Conservation (phyloP, 2,113 vertebrate genomes). For the Ophiodon elongatus region DNA sequence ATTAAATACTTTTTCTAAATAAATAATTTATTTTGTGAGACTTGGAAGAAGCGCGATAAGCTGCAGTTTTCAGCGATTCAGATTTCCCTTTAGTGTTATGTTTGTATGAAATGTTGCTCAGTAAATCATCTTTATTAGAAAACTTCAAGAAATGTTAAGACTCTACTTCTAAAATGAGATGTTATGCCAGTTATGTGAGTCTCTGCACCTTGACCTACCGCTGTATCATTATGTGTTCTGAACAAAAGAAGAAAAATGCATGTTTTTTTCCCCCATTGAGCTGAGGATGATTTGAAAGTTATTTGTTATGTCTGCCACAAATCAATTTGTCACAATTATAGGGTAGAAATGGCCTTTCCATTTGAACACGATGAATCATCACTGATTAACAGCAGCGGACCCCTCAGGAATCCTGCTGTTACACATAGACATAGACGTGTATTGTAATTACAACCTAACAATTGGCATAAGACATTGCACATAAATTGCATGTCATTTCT, state of each 20-base stretch:
- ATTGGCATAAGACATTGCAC: neutral
- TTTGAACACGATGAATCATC: slow-evolving; percentile 40
- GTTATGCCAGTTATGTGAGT: neutral
- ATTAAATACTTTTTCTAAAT: neutral
- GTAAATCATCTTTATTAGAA: neutral
- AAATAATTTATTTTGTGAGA: neutral
- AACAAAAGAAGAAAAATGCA: neutral
- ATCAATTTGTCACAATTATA: slow-evolving; percentile 21
- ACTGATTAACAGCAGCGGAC: slow-evolving; percentile 30
- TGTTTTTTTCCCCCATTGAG: neutral
- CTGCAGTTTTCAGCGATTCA: neutral
- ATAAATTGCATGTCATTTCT: neutral
- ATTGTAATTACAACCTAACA: too few species aligned
- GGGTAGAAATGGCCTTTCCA: slow-evolving; percentile 28
- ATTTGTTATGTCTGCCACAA: neutral
- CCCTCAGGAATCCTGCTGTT: neutral
- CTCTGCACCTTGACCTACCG: neutral
- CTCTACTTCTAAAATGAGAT: neutral
- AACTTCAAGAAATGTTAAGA: neutral
- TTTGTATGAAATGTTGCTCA: neutral
- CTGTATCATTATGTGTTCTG: neutral
- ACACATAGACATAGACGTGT: neutral
- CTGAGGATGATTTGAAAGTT: neutral
- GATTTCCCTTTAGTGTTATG: neutral
- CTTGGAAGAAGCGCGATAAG: neutral